Base-by-base conservation (phyloP, 2,113 vertebrate species). In the Brachirus orientalis region DNA sequence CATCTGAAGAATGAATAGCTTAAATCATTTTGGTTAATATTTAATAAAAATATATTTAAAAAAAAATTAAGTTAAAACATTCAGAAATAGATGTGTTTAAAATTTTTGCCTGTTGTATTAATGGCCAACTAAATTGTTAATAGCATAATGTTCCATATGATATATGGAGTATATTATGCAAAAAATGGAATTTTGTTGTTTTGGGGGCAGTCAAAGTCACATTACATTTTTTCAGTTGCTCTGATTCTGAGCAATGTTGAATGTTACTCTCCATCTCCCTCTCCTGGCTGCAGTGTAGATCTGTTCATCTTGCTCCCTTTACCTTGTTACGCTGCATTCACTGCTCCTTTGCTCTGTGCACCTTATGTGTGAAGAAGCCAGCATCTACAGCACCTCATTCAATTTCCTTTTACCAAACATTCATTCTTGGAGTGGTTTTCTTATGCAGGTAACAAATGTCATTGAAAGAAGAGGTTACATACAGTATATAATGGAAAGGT, bases 261-360 rank as follows among this genome's bases (percentile, higher is more conserved):
- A 9, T 40, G 40, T 13, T 43, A 13, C 40, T 43, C 72, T 77
- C 36, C 16, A 16, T 56, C 54, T 72, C 89, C 88, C 74, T 82
- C 86, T 86, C 43, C 68, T 83, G 87, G 74, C 17, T 13, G 38
- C 33, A 19, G 13, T 14, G 40, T 45, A 13, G 22, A 55, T 22
- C 22, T 67, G 22, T 38, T 63, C 22, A n/a, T 43, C 5, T 47
- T 48, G 56, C 62, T 77, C 66, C 5, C 19, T 8, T 75, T 74
- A 73, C 58, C 8, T 38, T 53, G 47, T 72, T 69, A 74, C 76
- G 70, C 22, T 43, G 44, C 17, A 33, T 56, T 6, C 69, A 61
- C 48, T 20, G 16, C 48, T 61, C 47, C 56, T 51, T 18, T 51
- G 55, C 56, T 17, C 36, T 41, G 45, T 68, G 66, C 68, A 66